phyloP scores from a whole-genome alignment of 2,888 invertebrate species.

The Hypercompe scribonia region DNA sequence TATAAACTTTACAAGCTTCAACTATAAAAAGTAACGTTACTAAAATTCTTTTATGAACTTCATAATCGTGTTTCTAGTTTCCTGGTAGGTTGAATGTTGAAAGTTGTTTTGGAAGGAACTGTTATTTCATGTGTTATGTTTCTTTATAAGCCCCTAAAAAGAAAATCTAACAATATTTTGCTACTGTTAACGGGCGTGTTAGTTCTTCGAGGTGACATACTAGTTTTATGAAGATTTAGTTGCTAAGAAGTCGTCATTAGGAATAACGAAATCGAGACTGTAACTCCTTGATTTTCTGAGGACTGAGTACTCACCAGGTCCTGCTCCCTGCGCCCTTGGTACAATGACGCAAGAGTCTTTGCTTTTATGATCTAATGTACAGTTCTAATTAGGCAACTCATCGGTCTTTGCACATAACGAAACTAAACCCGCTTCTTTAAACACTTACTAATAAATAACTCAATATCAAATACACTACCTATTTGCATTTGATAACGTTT shows the following conservation, averaged over 20 bases:
- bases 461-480: not conserved
- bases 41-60: conserved; percentile 29
- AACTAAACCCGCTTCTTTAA: too few relatives aligned
- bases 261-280: not conserved
- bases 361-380: too few relatives aligned
- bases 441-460: too few relatives aligned
- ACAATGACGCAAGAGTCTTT: too few relatives aligned
- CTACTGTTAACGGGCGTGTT: not conserved
- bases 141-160: not conserved
- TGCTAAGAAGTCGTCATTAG: not conserved
- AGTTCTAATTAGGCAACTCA: too few relatives aligned
- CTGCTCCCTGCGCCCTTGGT: too few relatives aligned
- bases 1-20: not conserved
- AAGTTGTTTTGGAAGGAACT: conserved; percentile 33
- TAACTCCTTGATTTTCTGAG: not conserved
- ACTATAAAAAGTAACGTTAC: not conserved
- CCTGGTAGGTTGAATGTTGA: conserved; percentile 42
- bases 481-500: conserved; percentile 4
- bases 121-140: conserved; percentile 13
- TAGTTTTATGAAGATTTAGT: not conserved
- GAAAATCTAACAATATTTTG: not conserved
- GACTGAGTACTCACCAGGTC: too few relatives aligned
- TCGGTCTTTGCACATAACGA: too few relatives aligned
- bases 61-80: conserved; percentile 40
- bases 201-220: not conserved